Base-by-base conservation (phyloP, 2,797 vertebrate genomes). In the Crocidura indochinensis region DNA sequence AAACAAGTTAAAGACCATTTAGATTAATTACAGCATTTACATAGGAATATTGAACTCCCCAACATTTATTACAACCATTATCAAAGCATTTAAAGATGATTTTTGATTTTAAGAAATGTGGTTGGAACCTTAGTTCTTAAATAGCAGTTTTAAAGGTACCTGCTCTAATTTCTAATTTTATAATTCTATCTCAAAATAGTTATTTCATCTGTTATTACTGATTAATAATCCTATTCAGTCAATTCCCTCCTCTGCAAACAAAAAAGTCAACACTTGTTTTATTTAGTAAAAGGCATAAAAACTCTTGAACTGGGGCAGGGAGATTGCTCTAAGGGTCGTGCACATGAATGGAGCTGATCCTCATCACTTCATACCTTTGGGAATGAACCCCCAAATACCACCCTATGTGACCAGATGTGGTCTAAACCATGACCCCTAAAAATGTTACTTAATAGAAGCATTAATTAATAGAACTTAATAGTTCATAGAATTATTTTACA, bases 131-230 rank as follows among this genome's bases (percentile, higher is more conserved):
- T 56, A 85, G 65, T 90, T 94, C 84, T 79, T 90, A 88, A 90
- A 71, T 53, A 20, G 17, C 5, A 87, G 46, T 64, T 85, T 92
- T 76, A 29, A 94, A 73, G 72, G 76, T 77, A 47, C 4, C 22
- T 49, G 27, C 15, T 85, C 74, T 87, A 65, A 92, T 5, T 80
- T 26, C 27, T 82, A n/a, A 51, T 88, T 86, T 89, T 60, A 90
- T 1, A 87, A 87, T 79, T 94, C n/a, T 90, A 31, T 85, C 29
- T 83, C 26, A 68, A 91, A 93, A 60, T 78, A 80, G n/a, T 80
- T 84, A 53, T 68, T 85, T 88, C 19, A 88, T 47, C 68, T 71
- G 80, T 81, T 83, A 79, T 7, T 76, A 27, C 20, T 75, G 24
- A 74, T 62, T n/a, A 77, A 82, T 83, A 72, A 47, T 19, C 10